These are phyloP conservation scores for Oreohelix idahoensis DNA, from an alignment of 1,140 invertebrate genomes.

Conservation along the genomic window DNA sequence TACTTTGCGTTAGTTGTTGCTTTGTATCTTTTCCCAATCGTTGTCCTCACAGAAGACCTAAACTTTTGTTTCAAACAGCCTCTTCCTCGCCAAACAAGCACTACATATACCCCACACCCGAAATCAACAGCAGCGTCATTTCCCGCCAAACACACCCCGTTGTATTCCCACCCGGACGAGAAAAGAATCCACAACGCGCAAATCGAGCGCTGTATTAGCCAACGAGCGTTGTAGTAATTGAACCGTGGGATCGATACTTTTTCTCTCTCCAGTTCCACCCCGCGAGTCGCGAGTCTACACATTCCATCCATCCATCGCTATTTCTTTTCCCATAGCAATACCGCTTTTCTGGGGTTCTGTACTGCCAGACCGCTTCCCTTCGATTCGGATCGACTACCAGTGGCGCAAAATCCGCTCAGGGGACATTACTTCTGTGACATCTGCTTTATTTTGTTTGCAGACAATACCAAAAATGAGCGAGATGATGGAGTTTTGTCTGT, in stretches of 20 bases:
- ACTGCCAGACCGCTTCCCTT: not conserved
- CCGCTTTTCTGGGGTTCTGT: not conserved
- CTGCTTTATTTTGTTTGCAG: conserved; percentile 2
- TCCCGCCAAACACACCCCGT: too few relatives aligned
- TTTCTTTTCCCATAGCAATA: not conserved
- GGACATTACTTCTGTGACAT: conserved; percentile 3
- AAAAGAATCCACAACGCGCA: not conserved
- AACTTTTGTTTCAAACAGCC: too few relatives aligned
- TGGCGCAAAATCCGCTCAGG: not conserved
- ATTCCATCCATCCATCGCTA: conserved; percentile 5
- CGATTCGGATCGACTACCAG: not conserved
- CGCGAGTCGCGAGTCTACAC: not conserved
- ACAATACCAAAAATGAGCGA: not conserved
- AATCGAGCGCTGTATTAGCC: conserved; percentile 14
- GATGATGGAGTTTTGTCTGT: not conserved
- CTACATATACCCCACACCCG: too few relatives aligned
- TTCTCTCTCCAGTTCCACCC: not conserved
- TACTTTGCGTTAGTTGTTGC: too few relatives aligned
- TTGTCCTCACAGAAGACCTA: too few relatives aligned
- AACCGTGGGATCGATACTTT: conserved; percentile 8
- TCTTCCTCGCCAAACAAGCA: too few relatives aligned
- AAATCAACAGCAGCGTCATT: too few relatives aligned
- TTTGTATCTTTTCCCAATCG: too few relatives aligned
- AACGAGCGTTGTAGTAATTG: conserved; percentile 15
- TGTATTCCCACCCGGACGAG: not conserved